Evolutionary conservation across 1,140 invertebrate genomes (phyloP), one percentile per base, ranked within the genome.

Genomic region (Penaeus chinensis): DNA sequence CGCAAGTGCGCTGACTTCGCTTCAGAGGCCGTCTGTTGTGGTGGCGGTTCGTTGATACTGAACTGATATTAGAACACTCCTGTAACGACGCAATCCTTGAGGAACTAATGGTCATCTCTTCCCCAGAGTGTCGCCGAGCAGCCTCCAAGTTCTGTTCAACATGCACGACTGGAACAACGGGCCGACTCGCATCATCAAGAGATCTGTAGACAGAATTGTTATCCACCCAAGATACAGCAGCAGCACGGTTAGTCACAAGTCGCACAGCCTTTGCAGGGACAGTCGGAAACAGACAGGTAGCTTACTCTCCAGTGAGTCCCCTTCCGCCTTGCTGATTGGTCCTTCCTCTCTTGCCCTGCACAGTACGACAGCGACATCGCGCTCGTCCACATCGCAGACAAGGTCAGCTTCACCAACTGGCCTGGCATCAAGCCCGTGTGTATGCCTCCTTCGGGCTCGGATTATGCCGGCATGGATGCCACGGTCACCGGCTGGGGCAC

Each of bases 401-500:
- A 22, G 71, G n/a, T 74, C 71, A 74, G 71, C 7, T 74, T 74
- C 71, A 74, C 71, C n/a, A 74, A 74, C n/a, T 74, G 27, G 27
- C 22, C 22, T 2, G 71, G 71, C 20, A 74, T 74, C 71, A 74
- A 74, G 71, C 71, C 71, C 0, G 42, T 74, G 11, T 74, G 71
- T 32, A 27, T 74, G 27, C 71, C 71, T 27, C 71, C 71, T 32
- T 19, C 16, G 16, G 42, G 27, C 16, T 19, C 91, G 91, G 60
- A 37, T 22, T 71, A 27, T 16, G 65, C 42, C 19, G 65, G 65
- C 54, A 24, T 27, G 24, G 60, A 77, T 24, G 95, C 92, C 0
- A 93, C 94, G 2, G 95, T 95, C 3, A 94, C 94, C 47, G 96
- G 96, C 13, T 96, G 96, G 96, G 96, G 96, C 32, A 93, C 94